Conservation (phyloP, 1,140 invertebrate genomes). For the Sycobia sp. region DNA sequence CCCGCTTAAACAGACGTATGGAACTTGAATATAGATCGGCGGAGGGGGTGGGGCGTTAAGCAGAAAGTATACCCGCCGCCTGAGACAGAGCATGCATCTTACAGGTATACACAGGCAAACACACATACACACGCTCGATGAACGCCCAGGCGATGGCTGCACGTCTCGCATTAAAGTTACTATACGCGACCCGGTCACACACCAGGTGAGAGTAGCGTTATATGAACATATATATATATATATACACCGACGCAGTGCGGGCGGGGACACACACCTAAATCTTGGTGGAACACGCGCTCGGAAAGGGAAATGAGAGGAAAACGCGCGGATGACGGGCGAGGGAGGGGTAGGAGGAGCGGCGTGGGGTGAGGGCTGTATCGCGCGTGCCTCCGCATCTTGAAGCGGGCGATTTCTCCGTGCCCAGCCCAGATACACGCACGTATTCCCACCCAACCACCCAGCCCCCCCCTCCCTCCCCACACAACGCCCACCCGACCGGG, state of each 20-base stretch:
- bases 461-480: not conserved
- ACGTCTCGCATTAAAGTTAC: conserved; percentile 15
- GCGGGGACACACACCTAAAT: conserved; percentile 13
- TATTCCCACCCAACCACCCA: too few species aligned
- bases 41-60: too few species aligned
- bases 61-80: too few species aligned
- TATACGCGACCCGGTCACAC: conserved; percentile 7
- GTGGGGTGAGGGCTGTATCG: conserved; percentile 41
- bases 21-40: too few species aligned
- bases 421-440: not conserved
- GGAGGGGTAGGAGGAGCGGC: too few species aligned
- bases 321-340: conserved; percentile 33
- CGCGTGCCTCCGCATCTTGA: conserved; percentile 47
- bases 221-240: not conserved
- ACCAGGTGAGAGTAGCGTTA: too few species aligned
- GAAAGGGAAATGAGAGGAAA: conserved; percentile 34
- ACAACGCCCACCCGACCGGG: too few species aligned
- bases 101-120: too few species aligned
- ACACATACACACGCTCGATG: too few species aligned
- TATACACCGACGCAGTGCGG: not conserved
- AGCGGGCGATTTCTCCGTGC: conserved; percentile 26
- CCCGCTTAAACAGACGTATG: too few species aligned
- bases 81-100: too few species aligned
- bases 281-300: conserved; percentile 14
- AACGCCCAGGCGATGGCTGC: conserved; percentile 2